phyloP scores from a whole-genome alignment of 2,113 vertebrate genomes.

The Piprites chloris region DNA sequence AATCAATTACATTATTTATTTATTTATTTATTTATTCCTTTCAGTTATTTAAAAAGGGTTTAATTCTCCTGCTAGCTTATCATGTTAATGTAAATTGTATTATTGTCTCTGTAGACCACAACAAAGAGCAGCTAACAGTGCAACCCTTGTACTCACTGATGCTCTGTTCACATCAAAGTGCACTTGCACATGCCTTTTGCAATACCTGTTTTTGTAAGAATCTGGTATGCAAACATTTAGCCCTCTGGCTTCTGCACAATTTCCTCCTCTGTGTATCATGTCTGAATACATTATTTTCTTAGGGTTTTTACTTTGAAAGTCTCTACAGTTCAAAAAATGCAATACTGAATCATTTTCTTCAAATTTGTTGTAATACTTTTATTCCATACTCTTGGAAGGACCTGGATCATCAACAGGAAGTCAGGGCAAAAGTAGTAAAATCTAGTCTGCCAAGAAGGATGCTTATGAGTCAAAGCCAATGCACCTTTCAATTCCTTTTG shows the following conservation, averaged over 20 bases:
- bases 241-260: background rate
- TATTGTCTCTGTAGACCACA: background rate
- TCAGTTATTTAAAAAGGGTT: background rate
- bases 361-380: background rate
- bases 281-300: background rate
- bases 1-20: background rate
- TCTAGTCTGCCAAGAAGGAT: background rate
- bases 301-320: background rate
- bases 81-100: background rate
- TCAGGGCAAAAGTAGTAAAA: constrained; percentile 1
- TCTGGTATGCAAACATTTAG: background rate
- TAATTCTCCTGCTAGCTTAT: background rate
- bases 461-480: background rate
- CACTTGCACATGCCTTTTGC: background rate
- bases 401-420: background rate
- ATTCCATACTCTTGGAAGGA: constrained; percentile 11
- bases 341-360: constrained; percentile 10
- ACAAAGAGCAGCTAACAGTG: background rate
- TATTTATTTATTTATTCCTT: background rate
- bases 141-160: background rate
- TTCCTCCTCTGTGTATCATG: background rate
- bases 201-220: background rate
- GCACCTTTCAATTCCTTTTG: background rate
- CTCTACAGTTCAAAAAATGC: background rate
- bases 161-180: background rate